phyloP scores from a whole-genome alignment of 2,797 vertebrate species.

The Octomys mimax region DNA sequence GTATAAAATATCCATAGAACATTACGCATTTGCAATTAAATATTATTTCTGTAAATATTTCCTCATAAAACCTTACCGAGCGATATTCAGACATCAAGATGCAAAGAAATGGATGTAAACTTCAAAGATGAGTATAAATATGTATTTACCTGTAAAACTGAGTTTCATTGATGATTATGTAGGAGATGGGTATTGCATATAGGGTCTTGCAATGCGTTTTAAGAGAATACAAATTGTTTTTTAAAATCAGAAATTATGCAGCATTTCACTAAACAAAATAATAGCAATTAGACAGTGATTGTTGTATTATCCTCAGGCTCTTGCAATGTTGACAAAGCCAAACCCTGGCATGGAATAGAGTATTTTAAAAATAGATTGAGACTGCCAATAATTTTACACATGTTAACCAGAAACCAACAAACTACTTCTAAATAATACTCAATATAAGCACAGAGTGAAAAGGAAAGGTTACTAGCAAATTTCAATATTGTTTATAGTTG shows the following conservation, averaged over 20 bases:
- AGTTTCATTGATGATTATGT: neutral
- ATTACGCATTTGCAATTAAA: neutral
- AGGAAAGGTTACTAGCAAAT: neutral
- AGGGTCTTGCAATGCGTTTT: neutral
- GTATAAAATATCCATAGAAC: neutral
- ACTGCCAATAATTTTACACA: neutral
- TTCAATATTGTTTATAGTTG: neutral
- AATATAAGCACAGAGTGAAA: neutral
- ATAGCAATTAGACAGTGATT: too few relatives aligned
- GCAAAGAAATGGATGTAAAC: neutral
- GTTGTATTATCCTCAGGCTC: too few relatives aligned
- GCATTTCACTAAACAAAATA: too few relatives aligned
- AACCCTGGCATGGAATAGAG: neutral
- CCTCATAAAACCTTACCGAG: neutral
- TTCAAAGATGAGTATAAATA: neutral
- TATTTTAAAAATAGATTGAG: slow-evolving; percentile 57
- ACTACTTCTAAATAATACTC: neutral
- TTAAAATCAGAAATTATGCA: too few relatives aligned
- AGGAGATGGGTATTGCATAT: neutral
- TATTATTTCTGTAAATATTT: neutral
- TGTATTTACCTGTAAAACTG: neutral
- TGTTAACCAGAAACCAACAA: neutral
- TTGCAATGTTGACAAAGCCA: neutral
- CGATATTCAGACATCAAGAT: neutral
- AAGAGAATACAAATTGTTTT: too few relatives aligned